Evolutionary conservation across 1,140 invertebrate genomes (phyloP).

Genomic region (Drosophila nebulosa): DNA sequence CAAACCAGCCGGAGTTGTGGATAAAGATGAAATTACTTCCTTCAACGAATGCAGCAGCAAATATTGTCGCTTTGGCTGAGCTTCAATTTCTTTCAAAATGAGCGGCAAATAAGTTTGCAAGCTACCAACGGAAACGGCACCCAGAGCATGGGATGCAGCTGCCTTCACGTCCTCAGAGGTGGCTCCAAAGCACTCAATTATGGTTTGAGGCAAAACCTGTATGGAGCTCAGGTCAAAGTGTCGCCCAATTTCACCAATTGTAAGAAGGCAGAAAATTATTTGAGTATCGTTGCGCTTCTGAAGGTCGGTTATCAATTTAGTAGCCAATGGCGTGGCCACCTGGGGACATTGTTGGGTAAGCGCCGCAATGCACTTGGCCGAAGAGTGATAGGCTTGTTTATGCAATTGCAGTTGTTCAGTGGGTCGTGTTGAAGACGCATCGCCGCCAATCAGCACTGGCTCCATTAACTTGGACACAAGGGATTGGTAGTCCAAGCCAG

Average conservation of each 20-base stretch:
- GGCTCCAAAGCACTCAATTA: slow-evolving; percentile 89
- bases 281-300: slow-evolving; percentile 89
- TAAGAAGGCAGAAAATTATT: slow-evolving; percentile 94
- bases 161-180: slow-evolving; percentile 95
- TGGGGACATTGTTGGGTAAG: slow-evolving; percentile 89
- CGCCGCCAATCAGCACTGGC: slow-evolving; percentile 81
- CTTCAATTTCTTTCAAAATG: slow-evolving; percentile 95
- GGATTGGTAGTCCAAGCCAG: slow-evolving; percentile 90
- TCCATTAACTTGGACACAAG: slow-evolving; percentile 88
- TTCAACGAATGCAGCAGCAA: slow-evolving; percentile 97
- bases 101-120: slow-evolving; percentile 96
- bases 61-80: slow-evolving; percentile 96
- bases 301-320: slow-evolving; percentile 92
- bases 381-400: slow-evolving; percentile 92
- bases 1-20: slow-evolving; percentile 88
- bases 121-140: slow-evolving; percentile 97
- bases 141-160: slow-evolving; percentile 97
- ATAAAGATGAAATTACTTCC: slow-evolving; percentile 96
- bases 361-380: slow-evolving; percentile 97
- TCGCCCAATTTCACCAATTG: slow-evolving; percentile 97
- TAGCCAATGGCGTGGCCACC: slow-evolving; percentile 90
- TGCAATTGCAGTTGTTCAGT: slow-evolving; percentile 81
- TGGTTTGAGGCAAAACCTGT: slow-evolving; percentile 87
- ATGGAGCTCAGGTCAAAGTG: slow-evolving; percentile 94
- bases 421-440: slow-evolving; percentile 7